Evolutionary conservation across 2,113 vertebrate genomes (phyloP).

Genomic region (Atlantisia rogersi): DNA sequence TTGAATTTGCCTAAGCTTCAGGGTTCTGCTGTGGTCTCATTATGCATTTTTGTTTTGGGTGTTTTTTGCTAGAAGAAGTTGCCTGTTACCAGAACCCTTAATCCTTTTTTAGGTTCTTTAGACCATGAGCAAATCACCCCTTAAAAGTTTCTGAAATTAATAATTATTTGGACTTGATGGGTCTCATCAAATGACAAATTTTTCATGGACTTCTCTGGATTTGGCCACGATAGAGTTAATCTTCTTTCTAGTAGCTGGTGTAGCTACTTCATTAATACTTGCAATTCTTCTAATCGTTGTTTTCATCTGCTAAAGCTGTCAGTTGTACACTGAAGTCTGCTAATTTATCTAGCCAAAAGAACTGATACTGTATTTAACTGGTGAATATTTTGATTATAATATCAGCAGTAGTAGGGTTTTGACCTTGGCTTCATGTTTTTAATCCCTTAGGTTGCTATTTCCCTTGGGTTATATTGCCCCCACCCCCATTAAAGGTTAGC

Average conservation of each 20-base stretch:
- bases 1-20: neutral
- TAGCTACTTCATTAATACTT: neutral
- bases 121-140: neutral
- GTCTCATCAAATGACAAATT: neutral
- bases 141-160: neutral
- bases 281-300: neutral
- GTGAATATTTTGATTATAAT: neutral
- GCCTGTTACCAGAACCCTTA: neutral
- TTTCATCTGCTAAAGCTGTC: neutral
- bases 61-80: neutral
- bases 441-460: neutral
- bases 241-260: too few species aligned
- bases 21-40: neutral
- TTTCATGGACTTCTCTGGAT: neutral
- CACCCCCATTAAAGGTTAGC: neutral
- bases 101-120: neutral
- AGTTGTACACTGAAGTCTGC: neutral
- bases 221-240: too few species aligned
- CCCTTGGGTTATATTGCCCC: neutral
- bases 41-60: neutral
- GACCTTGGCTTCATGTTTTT: neutral
- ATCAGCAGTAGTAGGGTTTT: neutral
- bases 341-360: neutral
- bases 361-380: neutral
- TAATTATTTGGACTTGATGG: neutral